phyloP scores from a whole-genome alignment of 2,797 vertebrate species.

The Hirundo rustica region DNA sequence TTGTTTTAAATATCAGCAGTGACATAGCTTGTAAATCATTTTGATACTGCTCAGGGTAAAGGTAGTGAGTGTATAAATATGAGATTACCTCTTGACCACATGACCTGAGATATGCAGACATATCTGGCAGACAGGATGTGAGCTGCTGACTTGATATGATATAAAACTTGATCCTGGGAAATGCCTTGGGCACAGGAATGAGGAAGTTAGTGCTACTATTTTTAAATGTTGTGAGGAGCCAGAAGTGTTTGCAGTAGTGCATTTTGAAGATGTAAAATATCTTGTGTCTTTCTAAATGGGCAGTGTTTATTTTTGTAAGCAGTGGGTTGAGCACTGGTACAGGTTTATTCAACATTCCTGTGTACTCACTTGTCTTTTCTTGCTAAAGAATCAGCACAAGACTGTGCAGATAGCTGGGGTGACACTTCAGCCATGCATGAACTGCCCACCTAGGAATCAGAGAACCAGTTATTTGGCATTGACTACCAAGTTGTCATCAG shows the following conservation, averaged over 20 bases:
- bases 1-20: not conserved
- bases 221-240: conserved; percentile 32
- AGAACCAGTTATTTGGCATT: not conserved
- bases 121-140: conserved; percentile 12
- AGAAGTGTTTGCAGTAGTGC: not conserved
- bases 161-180: conserved; percentile 43
- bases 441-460: not conserved
- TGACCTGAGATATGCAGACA: not conserved
- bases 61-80: not conserved
- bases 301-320: not conserved
- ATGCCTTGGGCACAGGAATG: conserved; percentile 28
- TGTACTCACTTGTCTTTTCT: not conserved
- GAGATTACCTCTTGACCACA: not conserved
- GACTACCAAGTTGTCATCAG: not conserved
- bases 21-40: not conserved
- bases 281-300: not conserved
- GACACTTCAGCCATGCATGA: not conserved
- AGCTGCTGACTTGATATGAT: conserved; percentile 13
- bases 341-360: not conserved
- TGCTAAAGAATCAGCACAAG: not conserved
- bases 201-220: conserved; percentile 52
- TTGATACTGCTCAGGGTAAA: not conserved
- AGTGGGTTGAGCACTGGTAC: not conserved
- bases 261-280: conserved; percentile 26
- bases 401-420: not conserved